Percentiles rank a stretch among this genome's conserved stretches.
phyloP scores from a whole-genome alignment of 2,888 invertebrate genomes.

The Amphipoea lucens region DNA sequence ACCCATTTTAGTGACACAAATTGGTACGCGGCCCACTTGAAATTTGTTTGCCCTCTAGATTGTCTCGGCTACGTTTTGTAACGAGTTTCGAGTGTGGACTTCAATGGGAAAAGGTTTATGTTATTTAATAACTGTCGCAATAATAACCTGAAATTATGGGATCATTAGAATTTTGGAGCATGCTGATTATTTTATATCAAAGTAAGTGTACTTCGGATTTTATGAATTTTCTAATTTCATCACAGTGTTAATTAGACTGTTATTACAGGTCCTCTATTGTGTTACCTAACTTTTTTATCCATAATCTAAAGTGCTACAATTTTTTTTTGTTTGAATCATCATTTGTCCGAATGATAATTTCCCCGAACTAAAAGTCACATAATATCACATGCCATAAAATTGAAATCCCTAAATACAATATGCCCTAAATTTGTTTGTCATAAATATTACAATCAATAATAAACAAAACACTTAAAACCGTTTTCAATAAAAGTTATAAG shows the following conservation, averaged over 20 bases:
- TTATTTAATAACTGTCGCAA: slow-evolving; percentile 54
- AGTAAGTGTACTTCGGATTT: slow-evolving; percentile 74
- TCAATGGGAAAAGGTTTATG: slow-evolving; percentile 50
- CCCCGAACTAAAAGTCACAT: no score
- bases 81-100: slow-evolving; percentile 49
- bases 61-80: slow-evolving; percentile 66
- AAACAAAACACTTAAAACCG: no score
- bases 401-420: no score
- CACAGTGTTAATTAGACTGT: no score
- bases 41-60: slow-evolving; percentile 74
- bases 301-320: no score
- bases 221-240: slow-evolving; percentile 2
- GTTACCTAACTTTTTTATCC: no score
- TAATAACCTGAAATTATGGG: slow-evolving; percentile 73
- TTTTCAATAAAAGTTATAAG: no score
- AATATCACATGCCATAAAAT: no score
- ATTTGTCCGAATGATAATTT: no score
- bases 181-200: slow-evolving; percentile 79
- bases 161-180: slow-evolving; percentile 79
- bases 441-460: no score
- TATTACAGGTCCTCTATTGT: neutral
- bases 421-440: no score
- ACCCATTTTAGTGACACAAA: slow-evolving; percentile 74
- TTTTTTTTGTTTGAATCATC: no score
- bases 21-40: slow-evolving; percentile 81